A percentile compares a stretch with the other conserved stretches of the same genome.
These are phyloP conservation scores for Myopa tessellatipennis DNA, from an alignment of 2,888 invertebrate genomes.

Conservation along the genomic window DNA sequence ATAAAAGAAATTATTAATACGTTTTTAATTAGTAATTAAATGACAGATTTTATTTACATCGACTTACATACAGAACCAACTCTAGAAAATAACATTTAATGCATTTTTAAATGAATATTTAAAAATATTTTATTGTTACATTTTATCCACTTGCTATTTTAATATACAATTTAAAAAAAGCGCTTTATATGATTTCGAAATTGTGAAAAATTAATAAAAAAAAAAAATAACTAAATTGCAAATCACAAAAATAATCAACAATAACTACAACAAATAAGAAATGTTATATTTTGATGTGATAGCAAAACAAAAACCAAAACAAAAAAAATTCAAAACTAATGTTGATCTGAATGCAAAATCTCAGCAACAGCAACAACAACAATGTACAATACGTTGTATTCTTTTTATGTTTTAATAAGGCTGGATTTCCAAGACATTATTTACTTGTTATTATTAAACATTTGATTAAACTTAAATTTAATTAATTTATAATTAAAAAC, in stretches of 20 bases:
- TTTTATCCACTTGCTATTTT: too few relatives aligned
- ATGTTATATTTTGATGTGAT: slow-evolving; percentile 14
- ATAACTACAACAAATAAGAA: slow-evolving; percentile 16
- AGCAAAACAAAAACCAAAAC: slow-evolving; percentile 34
- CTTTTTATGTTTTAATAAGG: slow-evolving; percentile 60
- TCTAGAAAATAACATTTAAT: slow-evolving; percentile 28
- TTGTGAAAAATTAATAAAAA: not conserved
- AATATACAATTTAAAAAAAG: too few relatives aligned
- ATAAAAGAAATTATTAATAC: slow-evolving; percentile 39
- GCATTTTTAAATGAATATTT: slow-evolving; percentile 15
- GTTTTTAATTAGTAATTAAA: slow-evolving; percentile 40
- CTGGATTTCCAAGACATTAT: slow-evolving; percentile 69
- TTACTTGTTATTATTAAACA: slow-evolving; percentile 47
- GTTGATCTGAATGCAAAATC: slow-evolving; percentile 38
- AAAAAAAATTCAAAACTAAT: slow-evolving; percentile 33
- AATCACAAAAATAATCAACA: not conserved
- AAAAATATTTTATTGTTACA: not conserved
- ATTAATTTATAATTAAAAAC: slow-evolving; percentile 24
- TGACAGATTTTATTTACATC: slow-evolving; percentile 45
- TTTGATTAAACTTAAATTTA: slow-evolving; percentile 24
- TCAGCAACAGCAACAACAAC: slow-evolving; percentile 38
- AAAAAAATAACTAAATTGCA: slow-evolving; percentile 20
- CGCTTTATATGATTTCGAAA: too few relatives aligned
- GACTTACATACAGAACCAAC: slow-evolving; percentile 29
- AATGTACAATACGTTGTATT: slow-evolving; percentile 48